These are phyloP conservation scores for Lepidurus arcticus DNA, from an alignment of 1,140 invertebrate species.

Conservation along the genomic window DNA sequence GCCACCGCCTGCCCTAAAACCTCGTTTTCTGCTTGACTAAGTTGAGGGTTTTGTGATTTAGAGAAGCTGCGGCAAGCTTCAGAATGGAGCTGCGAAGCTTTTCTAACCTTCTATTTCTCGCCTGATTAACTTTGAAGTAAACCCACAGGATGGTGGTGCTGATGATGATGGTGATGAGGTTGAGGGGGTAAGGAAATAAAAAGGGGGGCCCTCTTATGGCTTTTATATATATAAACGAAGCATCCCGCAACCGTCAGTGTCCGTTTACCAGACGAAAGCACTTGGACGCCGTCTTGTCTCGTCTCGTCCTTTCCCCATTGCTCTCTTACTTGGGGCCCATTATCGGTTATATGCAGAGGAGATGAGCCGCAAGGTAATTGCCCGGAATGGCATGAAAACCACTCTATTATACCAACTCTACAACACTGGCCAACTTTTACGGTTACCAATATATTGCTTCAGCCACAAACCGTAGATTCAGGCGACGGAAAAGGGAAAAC, in stretches of 20 bases:
- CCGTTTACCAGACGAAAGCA: conserved; percentile 21
- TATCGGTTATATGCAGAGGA: neutral
- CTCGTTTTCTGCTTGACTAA: conserved; percentile 13
- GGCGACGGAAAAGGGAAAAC: too few relatives aligned
- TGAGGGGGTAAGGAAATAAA: conserved; percentile 4
- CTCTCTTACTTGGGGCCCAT: neutral
- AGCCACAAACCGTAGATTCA: neutral
- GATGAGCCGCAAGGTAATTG: conserved; percentile 10
- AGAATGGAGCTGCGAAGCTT: neutral
- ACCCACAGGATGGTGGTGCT: neutral
- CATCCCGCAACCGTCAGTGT: conserved; percentile 20
- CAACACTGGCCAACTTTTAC: neutral
- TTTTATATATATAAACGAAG: neutral
- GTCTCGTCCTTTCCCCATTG: neutral
- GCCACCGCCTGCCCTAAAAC: conserved; percentile 17
- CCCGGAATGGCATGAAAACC: conserved; percentile 7
- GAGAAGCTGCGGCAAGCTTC: neutral
- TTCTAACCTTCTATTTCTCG: conserved; percentile 15
- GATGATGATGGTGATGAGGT: neutral
- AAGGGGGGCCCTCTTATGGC: neutral
- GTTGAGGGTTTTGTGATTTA: conserved; percentile 19
- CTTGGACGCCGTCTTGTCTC: conserved; percentile 20
- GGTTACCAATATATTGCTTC: neutral
- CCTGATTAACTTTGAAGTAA: conserved; percentile 11
- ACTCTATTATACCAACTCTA: neutral